Evolutionary conservation across 1,140 invertebrate species (phyloP), one percentile per base, ranked within the genome.

Genomic region (Eumaeus atala): DNA sequence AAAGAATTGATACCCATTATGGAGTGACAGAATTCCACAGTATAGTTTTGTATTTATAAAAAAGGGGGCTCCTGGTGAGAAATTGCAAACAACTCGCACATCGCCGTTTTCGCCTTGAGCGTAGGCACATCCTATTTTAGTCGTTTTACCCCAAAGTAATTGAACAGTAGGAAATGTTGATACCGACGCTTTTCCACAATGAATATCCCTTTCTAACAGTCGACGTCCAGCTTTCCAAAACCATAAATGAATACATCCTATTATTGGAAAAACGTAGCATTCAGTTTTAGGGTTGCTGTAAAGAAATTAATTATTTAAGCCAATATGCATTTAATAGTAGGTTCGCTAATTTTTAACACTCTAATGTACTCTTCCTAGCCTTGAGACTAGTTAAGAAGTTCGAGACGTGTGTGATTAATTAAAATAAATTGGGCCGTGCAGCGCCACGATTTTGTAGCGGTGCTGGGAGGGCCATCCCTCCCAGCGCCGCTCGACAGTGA

Each of bases 51-150:
- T 67, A 2, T 72, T 54, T 16, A 86, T 48, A 52, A 61, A 62
- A 56, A 74, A 84, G n/a, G 74, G 71, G 6, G 81, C 76, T 37
- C 79, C 76, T 21, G 83, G 83, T 16, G 79, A 59, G 62, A 86
- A 86, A 53, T 83, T 77, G 35, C 83, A 86, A 28, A 84, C 62
- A 16, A 84, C 72, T 71, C 81, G 70, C 11, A 75, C 52, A 57
- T 86, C 72, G 14, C 76, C 77, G 37, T 71, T 71, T 7, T 12
- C 14, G 47, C 52, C 62, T 57, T 59, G 38, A 9, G 66, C 79
- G 50, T 70, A 84, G 8, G 83, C 79, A 59, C 83, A 86, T 49
- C 83, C 83, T 28, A 86, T 69, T 77, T 78, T 80, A 54, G 51
- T 61, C 0, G 81, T 84, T 35, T 73, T 61, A 9, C 79, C 77